A percentile compares a stretch with the other conserved stretches of the same genome.
These are phyloP conservation scores for Dicentrarchus labrax DNA, from an alignment of 2,113 vertebrate species.

Conservation along the genomic window DNA sequence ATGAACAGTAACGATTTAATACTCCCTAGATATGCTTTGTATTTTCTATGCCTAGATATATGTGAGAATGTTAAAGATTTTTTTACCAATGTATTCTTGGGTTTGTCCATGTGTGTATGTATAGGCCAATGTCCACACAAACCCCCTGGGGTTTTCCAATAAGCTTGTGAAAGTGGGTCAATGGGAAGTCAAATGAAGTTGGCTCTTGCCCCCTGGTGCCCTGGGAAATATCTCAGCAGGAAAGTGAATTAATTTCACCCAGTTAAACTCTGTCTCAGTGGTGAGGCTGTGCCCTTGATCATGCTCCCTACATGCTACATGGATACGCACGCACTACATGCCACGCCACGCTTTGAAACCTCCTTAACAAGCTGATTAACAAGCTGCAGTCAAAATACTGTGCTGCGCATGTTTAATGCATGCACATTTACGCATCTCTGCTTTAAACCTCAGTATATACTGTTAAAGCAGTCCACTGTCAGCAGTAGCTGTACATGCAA, in stretches of 20 bases:
- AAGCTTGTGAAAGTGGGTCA: constrained; percentile 83
- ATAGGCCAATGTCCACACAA: constrained; percentile 54
- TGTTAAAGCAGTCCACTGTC: neutral
- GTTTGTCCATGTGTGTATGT: constrained; percentile 31
- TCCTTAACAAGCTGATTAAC: constrained; percentile 61
- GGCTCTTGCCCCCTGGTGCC: constrained; percentile 83
- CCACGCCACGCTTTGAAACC: constrained; percentile 48
- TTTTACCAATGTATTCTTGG: neutral
- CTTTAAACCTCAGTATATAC: constrained; percentile 12
- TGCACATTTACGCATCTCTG: constrained; percentile 1
- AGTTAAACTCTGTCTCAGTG: constrained; percentile 80
- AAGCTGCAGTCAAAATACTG: constrained; percentile 46
- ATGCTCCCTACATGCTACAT: constrained; percentile 72
- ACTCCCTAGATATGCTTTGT: neutral
- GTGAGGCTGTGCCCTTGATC: constrained; percentile 77
- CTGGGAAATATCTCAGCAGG: constrained; percentile 84
- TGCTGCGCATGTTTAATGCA: constrained; percentile 30
- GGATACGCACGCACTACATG: constrained; percentile 33
- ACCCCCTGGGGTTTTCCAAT: constrained; percentile 69
- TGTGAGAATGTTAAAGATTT: neutral
- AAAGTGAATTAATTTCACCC: constrained; percentile 85
- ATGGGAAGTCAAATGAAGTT: constrained; percentile 84
- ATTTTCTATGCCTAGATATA: neutral
- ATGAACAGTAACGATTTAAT: constrained; percentile 9
- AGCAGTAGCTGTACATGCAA: neutral